Evolutionary conservation across 2,797 vertebrate species (phyloP), one percentile per base, ranked within the genome.

Genomic region (Phataginus tetradactyla): DNA sequence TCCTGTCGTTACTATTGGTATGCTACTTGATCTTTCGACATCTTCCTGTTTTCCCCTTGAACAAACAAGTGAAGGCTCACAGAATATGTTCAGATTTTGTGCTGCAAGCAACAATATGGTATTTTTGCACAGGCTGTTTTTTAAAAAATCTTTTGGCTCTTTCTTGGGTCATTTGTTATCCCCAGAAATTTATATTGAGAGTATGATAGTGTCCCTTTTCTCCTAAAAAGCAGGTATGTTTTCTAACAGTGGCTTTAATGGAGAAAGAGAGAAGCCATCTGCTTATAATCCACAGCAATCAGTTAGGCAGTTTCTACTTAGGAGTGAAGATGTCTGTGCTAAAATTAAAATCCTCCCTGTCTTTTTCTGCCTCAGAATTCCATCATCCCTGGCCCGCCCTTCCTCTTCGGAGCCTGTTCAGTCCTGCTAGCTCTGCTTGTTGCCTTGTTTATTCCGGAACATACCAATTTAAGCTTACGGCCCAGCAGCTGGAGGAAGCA

Each of bases 401-500:
- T 99, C 97, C 98, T 99, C 51, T 99, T 99, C 59, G 99, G 99
- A 66, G 99, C 99, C 0, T 99, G 99, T 94, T 99, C 99, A 0
- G 99, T 99, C 64, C 98, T 99, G 90, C 95, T 99, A 96, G 99
- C 99, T 66, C 98, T 99, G 23, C 98, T 99, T 45, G 99, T 99
- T 98, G 99, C 99, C 97, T 99, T 99, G 98, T 99, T 99, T 96
- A 99, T 99, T 97, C 99, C 99, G 0, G 99, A 99, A 97, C 99
- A 99, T 94, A 99, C 99, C 20, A 99, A 99, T 75, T 96, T 99
- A 92, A 99, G 98, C 1, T 72, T 98, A 29, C 98, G 99, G 20
- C 95, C 98, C 51, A 98, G 99, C 97, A 99, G 97, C 79, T 99
- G 99, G 99, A 99, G 99, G 98, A 99, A 99, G 90, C 99, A 99